Percentiles rank a stretch among this genome's conserved stretches.
Conservation (phyloP, 2,888 invertebrate genomes). For the Perizoma flavofasciatum region DNA sequence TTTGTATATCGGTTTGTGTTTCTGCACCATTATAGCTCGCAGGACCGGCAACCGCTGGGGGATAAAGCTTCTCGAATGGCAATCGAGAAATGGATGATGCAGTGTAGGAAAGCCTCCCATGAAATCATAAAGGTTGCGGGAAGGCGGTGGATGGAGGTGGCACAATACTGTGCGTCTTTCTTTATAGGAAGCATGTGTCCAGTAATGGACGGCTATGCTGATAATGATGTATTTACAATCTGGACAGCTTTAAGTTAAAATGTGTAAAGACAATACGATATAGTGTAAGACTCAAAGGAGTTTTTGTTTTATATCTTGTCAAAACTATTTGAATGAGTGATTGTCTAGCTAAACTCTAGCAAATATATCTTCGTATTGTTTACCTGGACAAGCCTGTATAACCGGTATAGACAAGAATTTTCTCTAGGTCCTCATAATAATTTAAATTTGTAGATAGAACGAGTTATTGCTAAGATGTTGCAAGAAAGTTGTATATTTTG, state of each 20-base stretch:
- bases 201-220: too few relatives aligned
- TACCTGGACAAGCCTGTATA: slow-evolving; percentile 9
- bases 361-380: slow-evolving; percentile 2
- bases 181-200: too few relatives aligned
- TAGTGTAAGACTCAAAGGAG: background rate
- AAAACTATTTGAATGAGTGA: background rate
- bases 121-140: too few relatives aligned
- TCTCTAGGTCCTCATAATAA: slow-evolving; percentile 7
- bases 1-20: background rate
- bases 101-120: too few relatives aligned
- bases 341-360: background rate
- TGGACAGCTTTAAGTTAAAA: too few relatives aligned
- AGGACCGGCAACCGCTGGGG: too few relatives aligned
- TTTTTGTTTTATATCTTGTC: background rate
- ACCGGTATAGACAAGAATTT: slow-evolving; percentile 15
- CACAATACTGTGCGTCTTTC: too few relatives aligned
- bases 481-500: background rate
- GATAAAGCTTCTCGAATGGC: too few relatives aligned
- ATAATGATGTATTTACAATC: too few relatives aligned
- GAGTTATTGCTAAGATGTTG: slow-evolving; percentile 2
- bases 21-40: too few relatives aligned
- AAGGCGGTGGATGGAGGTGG: too few relatives aligned
- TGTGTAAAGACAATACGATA: background rate
- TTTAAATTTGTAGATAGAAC: background rate
- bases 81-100: too few relatives aligned